A percentile compares a stretch with the other conserved stretches of the same genome.
Evolutionary conservation across 2,113 vertebrate species (phyloP).

Genomic region (Miniopterus natalensis): DNA sequence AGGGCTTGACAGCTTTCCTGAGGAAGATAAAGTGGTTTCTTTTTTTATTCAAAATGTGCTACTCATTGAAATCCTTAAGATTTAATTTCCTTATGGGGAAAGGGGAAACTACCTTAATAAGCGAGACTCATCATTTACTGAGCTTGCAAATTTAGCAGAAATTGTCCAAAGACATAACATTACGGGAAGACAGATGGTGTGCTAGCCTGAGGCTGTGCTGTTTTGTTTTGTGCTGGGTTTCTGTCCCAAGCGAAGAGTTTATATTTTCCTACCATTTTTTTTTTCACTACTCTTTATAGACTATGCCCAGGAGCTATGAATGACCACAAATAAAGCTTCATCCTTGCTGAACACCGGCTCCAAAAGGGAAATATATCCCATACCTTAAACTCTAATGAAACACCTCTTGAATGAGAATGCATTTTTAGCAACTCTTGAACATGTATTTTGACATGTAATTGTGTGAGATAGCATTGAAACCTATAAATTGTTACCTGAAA

Average conservation of each 20-base stretch:
- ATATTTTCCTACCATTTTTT: conserved; percentile 27
- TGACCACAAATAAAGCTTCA: neutral
- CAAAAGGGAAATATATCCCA: neutral
- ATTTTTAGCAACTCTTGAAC: neutral
- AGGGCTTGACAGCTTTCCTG: conserved; percentile 11
- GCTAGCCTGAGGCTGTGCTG: neutral
- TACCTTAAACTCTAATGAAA: neutral
- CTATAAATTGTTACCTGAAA: neutral
- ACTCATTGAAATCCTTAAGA: conserved; percentile 43
- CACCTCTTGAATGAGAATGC: neutral
- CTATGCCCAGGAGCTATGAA: neutral
- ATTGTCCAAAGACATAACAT: neutral
- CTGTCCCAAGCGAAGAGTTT: neutral
- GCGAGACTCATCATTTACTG: neutral
- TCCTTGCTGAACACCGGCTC: neutral
- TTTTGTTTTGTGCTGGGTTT: neutral
- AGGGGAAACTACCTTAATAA: neutral
- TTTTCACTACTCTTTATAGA: conserved; percentile 43
- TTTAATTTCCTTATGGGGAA: conserved; percentile 25
- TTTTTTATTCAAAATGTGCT: conserved; percentile 59
- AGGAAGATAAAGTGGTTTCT: conserved; percentile 50
- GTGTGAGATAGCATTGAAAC: neutral
- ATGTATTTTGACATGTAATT: neutral
- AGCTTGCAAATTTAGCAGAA: conserved; percentile 5
- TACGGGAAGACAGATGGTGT: neutral